Evolutionary conservation across 2,113 vertebrate species (phyloP).

Genomic region (Saccopteryx bilineata): DNA sequence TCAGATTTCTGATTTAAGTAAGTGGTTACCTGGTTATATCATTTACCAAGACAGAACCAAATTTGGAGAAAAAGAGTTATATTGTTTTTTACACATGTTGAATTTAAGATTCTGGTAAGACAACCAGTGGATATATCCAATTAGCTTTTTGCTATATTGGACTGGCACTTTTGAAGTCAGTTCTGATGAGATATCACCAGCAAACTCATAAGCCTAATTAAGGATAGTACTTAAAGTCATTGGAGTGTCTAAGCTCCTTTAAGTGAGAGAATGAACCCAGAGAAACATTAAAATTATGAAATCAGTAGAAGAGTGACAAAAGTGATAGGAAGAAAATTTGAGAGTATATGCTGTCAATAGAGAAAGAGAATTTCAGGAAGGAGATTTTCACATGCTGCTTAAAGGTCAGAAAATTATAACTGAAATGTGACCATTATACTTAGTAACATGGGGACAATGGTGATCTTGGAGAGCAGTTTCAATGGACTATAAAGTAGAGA

Average conservation of each 20-base stretch:
- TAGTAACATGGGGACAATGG: not conserved
- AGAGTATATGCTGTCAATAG: not conserved
- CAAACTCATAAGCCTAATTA: not conserved
- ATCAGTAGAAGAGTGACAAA: not conserved
- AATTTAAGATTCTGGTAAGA: not conserved
- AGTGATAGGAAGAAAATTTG: not conserved
- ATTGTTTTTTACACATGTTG: not conserved
- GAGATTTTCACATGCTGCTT: not conserved
- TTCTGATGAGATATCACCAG: not conserved
- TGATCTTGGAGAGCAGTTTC: not conserved
- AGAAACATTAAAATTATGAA: slow-evolving; percentile 6
- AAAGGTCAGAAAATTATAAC: not conserved
- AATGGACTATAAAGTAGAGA: not conserved
- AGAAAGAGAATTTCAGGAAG: slow-evolving; percentile 4
- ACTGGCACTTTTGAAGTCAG: not conserved
- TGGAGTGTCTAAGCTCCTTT: not conserved
- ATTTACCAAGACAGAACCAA: not conserved
- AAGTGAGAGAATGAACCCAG: not conserved
- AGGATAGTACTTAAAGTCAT: not conserved
- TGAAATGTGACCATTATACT: not conserved
- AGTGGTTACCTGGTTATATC: not conserved
- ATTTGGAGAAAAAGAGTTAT: not conserved
- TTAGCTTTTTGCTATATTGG: not conserved
- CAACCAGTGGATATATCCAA: not conserved
- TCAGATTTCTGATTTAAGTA: slow-evolving; percentile 5